Percentiles rank a stretch among this genome's conserved stretches.
Evolutionary conservation across 2,113 vertebrate genomes (phyloP).

Genomic region (Acrocephalus arundinaceus): DNA sequence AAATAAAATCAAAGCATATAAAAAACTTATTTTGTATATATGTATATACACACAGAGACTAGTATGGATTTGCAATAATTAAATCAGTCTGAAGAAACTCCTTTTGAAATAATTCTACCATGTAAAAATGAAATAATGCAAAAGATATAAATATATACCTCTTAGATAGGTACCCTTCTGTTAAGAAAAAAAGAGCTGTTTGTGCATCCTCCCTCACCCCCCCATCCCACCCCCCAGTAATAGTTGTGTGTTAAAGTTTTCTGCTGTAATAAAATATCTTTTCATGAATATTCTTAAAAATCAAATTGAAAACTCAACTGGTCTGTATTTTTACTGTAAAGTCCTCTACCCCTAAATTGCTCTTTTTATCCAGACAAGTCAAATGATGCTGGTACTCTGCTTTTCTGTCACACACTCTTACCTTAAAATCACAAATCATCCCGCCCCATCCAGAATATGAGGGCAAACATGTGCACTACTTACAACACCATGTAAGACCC

Average conservation of each 20-base stretch:
- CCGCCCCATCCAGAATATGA: not conserved
- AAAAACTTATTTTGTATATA: not conserved
- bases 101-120: not conserved
- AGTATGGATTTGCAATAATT: not conserved
- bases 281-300: not conserved
- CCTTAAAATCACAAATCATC: not conserved
- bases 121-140: not conserved
- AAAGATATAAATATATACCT: not conserved
- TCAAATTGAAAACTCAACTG: not conserved
- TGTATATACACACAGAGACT: not conserved
- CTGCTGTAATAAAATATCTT: not conserved
- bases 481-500: not conserved
- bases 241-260: not conserved
- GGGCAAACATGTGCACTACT: not conserved
- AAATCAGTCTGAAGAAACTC: not conserved
- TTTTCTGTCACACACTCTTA: not conserved
- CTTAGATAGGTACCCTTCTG: not conserved
- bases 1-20: not conserved
- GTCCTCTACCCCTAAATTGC: not conserved
- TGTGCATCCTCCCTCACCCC: not conserved
- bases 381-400: not conserved
- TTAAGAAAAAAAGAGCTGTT: not conserved
- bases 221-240: not conserved
- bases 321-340: not conserved
- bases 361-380: not conserved